Conservation (phyloP, 2,113 vertebrate species). For the Copsychus sechellarum region DNA sequence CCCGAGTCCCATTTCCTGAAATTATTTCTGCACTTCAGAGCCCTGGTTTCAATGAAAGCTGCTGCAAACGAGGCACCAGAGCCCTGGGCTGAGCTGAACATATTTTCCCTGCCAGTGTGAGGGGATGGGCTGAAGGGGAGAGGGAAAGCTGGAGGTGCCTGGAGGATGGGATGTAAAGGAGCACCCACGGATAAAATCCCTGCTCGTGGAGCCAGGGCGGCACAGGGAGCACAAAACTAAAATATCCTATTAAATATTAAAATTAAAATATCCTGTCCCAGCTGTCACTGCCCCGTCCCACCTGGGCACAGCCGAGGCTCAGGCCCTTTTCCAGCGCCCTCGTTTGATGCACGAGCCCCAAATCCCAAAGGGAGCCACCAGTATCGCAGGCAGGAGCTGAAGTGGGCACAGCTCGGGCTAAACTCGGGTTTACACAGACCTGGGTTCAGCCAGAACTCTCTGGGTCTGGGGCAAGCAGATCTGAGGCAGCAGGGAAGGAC, state of each 20-base stretch:
- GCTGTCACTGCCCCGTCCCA: not conserved
- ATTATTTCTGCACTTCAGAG: constrained; percentile 5
- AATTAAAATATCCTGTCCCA: not conserved
- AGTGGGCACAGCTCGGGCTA: not conserved
- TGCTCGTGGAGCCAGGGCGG: not conserved
- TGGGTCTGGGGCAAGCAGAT: not conserved
- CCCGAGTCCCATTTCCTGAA: constrained; percentile 23
- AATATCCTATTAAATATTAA: not conserved
- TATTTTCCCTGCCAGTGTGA: fast-evolving
- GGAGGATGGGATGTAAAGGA: not conserved
- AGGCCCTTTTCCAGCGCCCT: too few species aligned
- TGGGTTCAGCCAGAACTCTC: not conserved
- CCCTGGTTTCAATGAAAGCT: not conserved
- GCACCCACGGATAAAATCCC: not conserved
- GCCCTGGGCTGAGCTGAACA: not conserved
- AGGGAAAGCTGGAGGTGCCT: not conserved
- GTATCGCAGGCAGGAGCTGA: not conserved
- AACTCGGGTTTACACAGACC: not conserved
- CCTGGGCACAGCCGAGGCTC: not conserved
- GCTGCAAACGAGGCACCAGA: not conserved
- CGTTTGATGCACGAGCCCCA: not conserved
- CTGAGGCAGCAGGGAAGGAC: not conserved
- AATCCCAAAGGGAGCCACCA: not conserved
- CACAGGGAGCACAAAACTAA: not conserved
- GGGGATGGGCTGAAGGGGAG: not conserved